Percentiles rank a stretch among this genome's conserved stretches.
phyloP scores from a whole-genome alignment of 1,140 invertebrate genomes.

The Drosophila kepulauana region DNA sequence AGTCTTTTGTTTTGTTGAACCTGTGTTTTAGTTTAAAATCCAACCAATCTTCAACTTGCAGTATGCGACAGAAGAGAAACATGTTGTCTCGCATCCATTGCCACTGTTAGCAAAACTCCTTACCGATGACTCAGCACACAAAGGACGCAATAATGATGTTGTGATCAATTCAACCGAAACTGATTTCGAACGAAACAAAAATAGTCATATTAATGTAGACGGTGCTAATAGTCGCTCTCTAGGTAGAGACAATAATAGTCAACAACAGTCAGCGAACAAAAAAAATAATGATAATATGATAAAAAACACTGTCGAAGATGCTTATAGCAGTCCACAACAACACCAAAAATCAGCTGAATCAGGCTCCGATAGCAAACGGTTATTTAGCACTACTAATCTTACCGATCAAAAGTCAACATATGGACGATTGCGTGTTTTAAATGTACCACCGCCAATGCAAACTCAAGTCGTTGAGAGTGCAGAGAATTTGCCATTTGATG shows the following conservation, averaged over 20 bases:
- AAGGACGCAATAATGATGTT: background rate
- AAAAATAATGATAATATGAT: slow-evolving; percentile 1
- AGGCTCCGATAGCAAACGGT: slow-evolving; percentile 40
- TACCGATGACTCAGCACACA: slow-evolving; percentile 11
- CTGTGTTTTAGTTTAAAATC: background rate
- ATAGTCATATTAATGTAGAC: background rate
- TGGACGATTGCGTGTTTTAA: slow-evolving; percentile 87
- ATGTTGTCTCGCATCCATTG: slow-evolving; percentile 6
- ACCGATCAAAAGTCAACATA: slow-evolving; percentile 85
- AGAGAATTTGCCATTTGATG: slow-evolving; percentile 18
- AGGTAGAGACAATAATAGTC: background rate
- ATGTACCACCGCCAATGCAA: slow-evolving; percentile 86
- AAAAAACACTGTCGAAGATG: background rate
- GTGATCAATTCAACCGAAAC: slow-evolving; percentile 6
- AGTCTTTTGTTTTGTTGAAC: slow-evolving; percentile 19
- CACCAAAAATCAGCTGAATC: slow-evolving; percentile 38
- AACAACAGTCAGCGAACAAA: slow-evolving; percentile 20
- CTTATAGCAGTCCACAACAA: background rate
- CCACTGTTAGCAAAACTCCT: slow-evolving; percentile 27
- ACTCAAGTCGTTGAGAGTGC: background rate
- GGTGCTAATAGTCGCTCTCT: slow-evolving; percentile 6
- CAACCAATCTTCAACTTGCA: slow-evolving; percentile 16
- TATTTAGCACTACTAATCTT: slow-evolving; percentile 8
- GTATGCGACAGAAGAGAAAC: slow-evolving; percentile 59
- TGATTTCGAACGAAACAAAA: slow-evolving; percentile 25